phyloP scores from a whole-genome alignment of 2,113 vertebrate species.

The Bufo bufo region DNA sequence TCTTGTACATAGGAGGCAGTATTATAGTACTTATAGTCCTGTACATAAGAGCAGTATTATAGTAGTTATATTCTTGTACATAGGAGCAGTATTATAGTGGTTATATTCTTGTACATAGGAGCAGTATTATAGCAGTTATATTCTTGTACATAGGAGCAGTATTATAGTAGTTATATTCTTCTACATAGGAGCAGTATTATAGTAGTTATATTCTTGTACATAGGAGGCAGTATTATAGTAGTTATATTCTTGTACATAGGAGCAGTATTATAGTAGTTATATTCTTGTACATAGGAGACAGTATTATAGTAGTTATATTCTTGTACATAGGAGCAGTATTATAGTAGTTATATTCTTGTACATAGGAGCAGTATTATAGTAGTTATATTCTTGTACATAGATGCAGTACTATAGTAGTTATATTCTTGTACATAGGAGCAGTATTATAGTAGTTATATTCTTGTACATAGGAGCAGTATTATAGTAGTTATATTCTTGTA shows the following conservation, averaged over 20 bases:
- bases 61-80: not conserved
- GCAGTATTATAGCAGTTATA: no score
- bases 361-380: not conserved
- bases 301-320: not conserved
- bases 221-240: not conserved
- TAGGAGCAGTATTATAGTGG: not conserved
- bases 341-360: conserved; percentile 21
- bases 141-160: no score
- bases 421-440: conserved; percentile 11
- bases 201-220: not conserved
- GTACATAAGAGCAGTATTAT: not conserved
- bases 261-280: not conserved
- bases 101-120: not conserved
- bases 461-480: not conserved
- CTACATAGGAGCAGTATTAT: not conserved
- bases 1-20: not conserved
- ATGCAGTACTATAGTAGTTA: conserved; percentile 2
- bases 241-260: conserved; percentile 3
- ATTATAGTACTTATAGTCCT: not conserved
- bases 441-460: conserved; percentile 17
- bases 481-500: conserved; percentile 13
- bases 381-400: conserved; percentile 5
- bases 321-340: not conserved
- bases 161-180: no score
- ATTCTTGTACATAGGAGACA: not conserved